Evolutionary conservation across 2,888 invertebrate species (phyloP), one percentile per base, ranked within the genome.

Genomic region (Drosophila macrospina): DNA sequence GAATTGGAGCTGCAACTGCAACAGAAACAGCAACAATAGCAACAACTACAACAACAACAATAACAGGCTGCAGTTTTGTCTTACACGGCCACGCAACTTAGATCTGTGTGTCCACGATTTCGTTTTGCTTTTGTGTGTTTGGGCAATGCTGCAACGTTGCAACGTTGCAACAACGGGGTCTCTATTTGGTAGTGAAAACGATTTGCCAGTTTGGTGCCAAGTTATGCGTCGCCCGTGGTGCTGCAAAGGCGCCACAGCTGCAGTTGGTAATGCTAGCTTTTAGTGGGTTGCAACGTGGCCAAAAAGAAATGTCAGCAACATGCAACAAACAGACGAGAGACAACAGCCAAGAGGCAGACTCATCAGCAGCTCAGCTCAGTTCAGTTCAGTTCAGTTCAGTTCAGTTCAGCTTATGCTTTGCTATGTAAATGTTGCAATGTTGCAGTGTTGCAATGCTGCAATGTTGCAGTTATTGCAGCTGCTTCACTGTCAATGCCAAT

Each of bases 151-250:
- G 28, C 41, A 24, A 42, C 20, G 28, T 26, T 26, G 26, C 26
- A 26, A 26, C 26, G 7, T 20, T 20, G 39, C 55, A 47, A 41
- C 61, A 64, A 68, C 62, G 28, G 69, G 69, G 56, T 63, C 83
- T 80, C 80, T 74, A 75, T 86, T 83, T 83, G 83, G 83, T 74
- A 87, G 81, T 85, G 86, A 79, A 81, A 83, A 83, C 83, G 83
- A 83, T 83, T 83, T 83, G 83, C 83, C 83, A 83, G 85, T 65
- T 78, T 76, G 85, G 87, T 83, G 83, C 82, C 85, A 83, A 83
- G 83, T 81, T 83, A 87, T 87, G 85, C 87, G 85, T 87, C 75
- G 82, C 85, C 73, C 50, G 52, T 69, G 77, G 78, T 72, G 57
- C 65, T 32, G 13, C 7, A 56, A 48, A 60, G 72, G 75, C 69